A percentile compares a stretch with the other conserved stretches of the same genome.
Conservation (phyloP, 2,888 invertebrate species). For the Cerastoderma edule region DNA sequence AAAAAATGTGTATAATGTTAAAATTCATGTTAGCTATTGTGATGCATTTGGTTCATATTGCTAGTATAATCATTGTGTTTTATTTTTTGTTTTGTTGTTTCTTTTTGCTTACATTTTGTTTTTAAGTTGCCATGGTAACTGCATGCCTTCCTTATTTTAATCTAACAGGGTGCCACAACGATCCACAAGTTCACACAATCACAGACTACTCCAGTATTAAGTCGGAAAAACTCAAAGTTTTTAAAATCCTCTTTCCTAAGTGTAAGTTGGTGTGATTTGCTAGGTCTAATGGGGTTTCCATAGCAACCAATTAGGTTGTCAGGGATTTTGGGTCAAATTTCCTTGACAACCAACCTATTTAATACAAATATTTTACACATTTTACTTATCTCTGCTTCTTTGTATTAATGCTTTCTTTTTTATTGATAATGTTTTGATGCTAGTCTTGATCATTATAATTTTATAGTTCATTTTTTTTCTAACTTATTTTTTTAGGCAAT, state of each 20-base stretch:
- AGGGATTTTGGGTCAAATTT: background rate
- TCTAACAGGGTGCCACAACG: slow-evolving; percentile 76
- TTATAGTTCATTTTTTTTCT: too few relatives aligned
- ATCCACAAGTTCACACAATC: slow-evolving; percentile 73
- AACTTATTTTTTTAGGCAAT: too few relatives aligned
- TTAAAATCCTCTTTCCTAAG: slow-evolving; percentile 76
- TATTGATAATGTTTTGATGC: background rate
- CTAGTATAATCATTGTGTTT: slow-evolving; percentile 3
- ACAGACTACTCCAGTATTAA: slow-evolving; percentile 77
- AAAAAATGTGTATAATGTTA: too few relatives aligned
- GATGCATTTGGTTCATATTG: background rate
- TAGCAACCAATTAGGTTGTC: slow-evolving; percentile 23
- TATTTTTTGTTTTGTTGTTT: slow-evolving; percentile 26
- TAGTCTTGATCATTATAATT: background rate
- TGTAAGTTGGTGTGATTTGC: slow-evolving; percentile 73
- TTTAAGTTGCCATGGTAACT: slow-evolving; percentile 45
- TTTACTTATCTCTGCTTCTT: slow-evolving; percentile 3
- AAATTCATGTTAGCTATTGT: too few relatives aligned
- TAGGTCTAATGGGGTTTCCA: slow-evolving; percentile 20
- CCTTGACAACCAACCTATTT: slow-evolving; percentile 12
- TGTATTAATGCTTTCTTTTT: slow-evolving; percentile 9
- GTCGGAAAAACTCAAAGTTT: slow-evolving; percentile 81
- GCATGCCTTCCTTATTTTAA: slow-evolving; percentile 66
- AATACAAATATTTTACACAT: background rate
- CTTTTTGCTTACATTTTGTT: slow-evolving; percentile 29